Evolutionary conservation across 2,113 vertebrate species (phyloP).

Genomic region (Cygnus atratus): DNA sequence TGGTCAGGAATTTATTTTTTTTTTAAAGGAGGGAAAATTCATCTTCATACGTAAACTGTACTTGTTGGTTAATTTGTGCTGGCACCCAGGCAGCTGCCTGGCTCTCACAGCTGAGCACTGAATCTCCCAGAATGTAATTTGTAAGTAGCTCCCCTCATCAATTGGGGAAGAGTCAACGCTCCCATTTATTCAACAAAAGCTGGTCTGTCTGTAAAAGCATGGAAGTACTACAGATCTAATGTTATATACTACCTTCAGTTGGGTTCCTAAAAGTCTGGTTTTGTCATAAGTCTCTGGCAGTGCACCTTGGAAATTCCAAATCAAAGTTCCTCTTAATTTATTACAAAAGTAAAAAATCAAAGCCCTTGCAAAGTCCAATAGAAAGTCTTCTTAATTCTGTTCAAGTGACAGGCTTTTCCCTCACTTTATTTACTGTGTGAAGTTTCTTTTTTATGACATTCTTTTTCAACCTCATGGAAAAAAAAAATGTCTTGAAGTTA

Average conservation of each 20-base stretch:
- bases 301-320: constrained; percentile 67
- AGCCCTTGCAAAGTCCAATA: neutral
- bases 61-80: neutral
- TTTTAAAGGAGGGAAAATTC: neutral
- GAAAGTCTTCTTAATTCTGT: constrained; percentile 3
- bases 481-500: neutral
- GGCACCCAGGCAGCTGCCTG: neutral
- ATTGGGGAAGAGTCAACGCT: neutral
- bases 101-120: neutral
- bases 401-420: constrained; percentile 4
- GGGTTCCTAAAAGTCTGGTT: constrained; percentile 43
- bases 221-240: neutral
- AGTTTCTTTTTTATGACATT: constrained; percentile 29
- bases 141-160: neutral
- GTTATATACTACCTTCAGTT: constrained; percentile 22
- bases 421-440: constrained; percentile 31
- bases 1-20: neutral
- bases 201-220: neutral
- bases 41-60: neutral
- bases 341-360: constrained; percentile 54
- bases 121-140: neutral
- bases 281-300: constrained; percentile 56
- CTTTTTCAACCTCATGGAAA: neutral
- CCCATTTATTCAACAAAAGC: neutral
- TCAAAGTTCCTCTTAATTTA: constrained; percentile 67